Conservation (phyloP, 2,113 vertebrate genomes). For the Zingel zingel region DNA sequence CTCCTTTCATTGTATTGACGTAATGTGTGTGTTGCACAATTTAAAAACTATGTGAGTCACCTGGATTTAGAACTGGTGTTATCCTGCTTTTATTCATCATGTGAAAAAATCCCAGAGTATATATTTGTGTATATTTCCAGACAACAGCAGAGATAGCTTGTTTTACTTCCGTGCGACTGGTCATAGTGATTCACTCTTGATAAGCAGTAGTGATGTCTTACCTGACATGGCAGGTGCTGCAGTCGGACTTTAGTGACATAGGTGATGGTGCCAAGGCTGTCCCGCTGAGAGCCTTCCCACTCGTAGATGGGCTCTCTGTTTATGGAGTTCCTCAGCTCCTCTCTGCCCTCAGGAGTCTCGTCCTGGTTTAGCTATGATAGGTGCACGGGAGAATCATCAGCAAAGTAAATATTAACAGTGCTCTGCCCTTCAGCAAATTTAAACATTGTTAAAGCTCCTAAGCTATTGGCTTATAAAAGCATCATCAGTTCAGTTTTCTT, state of each 20-base stretch:
- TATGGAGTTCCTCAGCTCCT: conserved; percentile 89
- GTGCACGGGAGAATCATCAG: conserved; percentile 4
- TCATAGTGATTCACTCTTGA: conserved; percentile 18
- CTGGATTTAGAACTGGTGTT: conserved; percentile 34
- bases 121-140: conserved; percentile 20
- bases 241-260: conserved; percentile 92
- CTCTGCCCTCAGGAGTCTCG: conserved; percentile 60
- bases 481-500: conserved; percentile 18
- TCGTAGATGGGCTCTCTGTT: conserved; percentile 88
- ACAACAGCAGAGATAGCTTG: neutral
- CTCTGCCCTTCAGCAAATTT: neutral
- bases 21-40: conserved; percentile 62
- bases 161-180: neutral
- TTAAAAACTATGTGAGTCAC: conserved; percentile 62
- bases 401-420: conserved; percentile 24
- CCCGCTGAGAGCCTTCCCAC: conserved; percentile 87
- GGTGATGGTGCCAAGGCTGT: conserved; percentile 86
- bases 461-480: neutral
- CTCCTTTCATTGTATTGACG: conserved; percentile 43
- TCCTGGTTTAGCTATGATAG: conserved; percentile 64
- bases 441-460: neutral
- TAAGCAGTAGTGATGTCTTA: conserved; percentile 60
- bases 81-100: conserved; percentile 26
- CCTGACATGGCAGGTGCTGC: conserved; percentile 95
- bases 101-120: conserved; percentile 50